Base-by-base conservation (phyloP, 1,140 invertebrate genomes). In the Drosophila arizonae region DNA sequence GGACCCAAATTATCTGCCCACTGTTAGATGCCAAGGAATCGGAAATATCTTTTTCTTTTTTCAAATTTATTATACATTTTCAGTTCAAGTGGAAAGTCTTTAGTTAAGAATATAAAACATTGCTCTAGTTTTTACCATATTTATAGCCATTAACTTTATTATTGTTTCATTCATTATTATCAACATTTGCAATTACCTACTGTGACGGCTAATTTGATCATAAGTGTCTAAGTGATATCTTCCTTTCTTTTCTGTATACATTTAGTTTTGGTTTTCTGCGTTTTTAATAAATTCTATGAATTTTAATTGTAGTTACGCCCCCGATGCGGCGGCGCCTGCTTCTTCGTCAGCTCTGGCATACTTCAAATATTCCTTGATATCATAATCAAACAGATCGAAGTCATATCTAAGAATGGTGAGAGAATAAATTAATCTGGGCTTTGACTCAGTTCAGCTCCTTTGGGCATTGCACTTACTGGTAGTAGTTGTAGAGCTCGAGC, bases 301-400 rank as follows among this genome's bases (percentile, higher is more conserved):
- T 71, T 71, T 65, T 52, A 64, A 65, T 54, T 71, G 64, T 55
- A 70, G 57, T 62, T 75, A 75, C 51, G 51, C 66, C 71, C 63
- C 77, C 63, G 66, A 70, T 72, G 63, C 67, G 45, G 68, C 74
- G 21, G 55, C 46, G 26, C 43, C 63, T 60, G 54, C 92, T 30
- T 90, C 78, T 64, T 93, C 92, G 63, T 94, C 93, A 55, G 92
- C 90, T 79, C 92, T 92, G 26, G 95, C 94, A 77, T 95, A 93
- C 51, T 94, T 94, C 63, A 96, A 92, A 84, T 96, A 97, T 66
- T 94, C 95, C 46, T 95, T 93, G 57, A 96, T 93, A 58, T 95
- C 95, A 80, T 97, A 97, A 85, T 95, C 95, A 92, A 97, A 97
- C 36, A 97, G 92, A 90, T 96, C 94, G 92, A 97, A 97, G 92